phyloP scores from a whole-genome alignment of 2,113 vertebrate species.

The Forbesichthys agassizii region DNA sequence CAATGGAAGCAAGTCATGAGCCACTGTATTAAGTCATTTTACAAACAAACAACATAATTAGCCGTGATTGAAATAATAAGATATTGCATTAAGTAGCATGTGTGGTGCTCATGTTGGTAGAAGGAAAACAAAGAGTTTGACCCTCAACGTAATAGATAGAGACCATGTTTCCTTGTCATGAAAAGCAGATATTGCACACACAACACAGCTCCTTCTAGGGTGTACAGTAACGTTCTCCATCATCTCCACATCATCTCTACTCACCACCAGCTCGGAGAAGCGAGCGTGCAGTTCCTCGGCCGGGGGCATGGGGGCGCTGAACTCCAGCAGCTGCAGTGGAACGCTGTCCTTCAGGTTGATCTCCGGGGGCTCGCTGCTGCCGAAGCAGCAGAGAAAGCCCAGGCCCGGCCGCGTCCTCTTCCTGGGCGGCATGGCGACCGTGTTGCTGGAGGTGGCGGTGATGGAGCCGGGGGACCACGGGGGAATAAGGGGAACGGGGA shows the following conservation, averaged over 20 bases:
- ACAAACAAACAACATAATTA: background rate
- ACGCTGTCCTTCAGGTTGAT: slow-evolving; percentile 95
- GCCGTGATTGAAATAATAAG: background rate
- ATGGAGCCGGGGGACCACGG: slow-evolving; percentile 22
- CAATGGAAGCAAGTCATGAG: too few species aligned
- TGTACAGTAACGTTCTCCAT: too few species aligned
- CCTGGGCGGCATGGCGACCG: slow-evolving; percentile 88
- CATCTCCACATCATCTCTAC: slow-evolving; percentile 52
- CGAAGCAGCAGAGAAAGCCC: slow-evolving; percentile 95
- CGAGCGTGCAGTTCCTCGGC: slow-evolving; percentile 91
- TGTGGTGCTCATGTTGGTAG: background rate
- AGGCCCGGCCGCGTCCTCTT: slow-evolving; percentile 92
- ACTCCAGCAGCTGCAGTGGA: slow-evolving; percentile 92
- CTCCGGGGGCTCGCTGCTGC: slow-evolving; percentile 87
- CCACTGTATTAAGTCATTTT: background rate
- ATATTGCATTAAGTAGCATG: background rate
- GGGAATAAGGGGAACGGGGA: slow-evolving; percentile 33
- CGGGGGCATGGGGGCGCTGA: slow-evolving; percentile 90
- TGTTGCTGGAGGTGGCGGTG: slow-evolving; percentile 41
- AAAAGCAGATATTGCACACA: too few species aligned
- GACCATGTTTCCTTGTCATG: too few species aligned
- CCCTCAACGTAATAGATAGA: too few species aligned
- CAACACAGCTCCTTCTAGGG: too few species aligned
- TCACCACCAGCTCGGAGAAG: slow-evolving; percentile 96
- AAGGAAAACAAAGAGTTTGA: background rate